Evolutionary conservation across 2,888 invertebrate genomes (phyloP), one percentile per base, ranked within the genome.

Genomic region (Drosophila lacicola): DNA sequence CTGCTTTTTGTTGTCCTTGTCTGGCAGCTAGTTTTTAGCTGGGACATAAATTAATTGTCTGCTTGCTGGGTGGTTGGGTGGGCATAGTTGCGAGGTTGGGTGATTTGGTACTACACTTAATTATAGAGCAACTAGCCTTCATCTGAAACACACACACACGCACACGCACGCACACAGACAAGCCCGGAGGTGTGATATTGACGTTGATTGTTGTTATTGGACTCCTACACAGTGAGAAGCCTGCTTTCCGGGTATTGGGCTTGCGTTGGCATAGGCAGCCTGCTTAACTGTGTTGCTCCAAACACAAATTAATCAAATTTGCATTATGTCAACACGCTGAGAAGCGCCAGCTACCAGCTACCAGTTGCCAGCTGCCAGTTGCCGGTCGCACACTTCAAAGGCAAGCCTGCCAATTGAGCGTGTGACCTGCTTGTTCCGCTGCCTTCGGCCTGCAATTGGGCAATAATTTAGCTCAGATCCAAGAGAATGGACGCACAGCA

Each of bases 281-380:
- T 36, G 17, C 49, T 51, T 29, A 34, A 21, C 37, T 9, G 42
- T 19, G 36, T 5, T 36, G 44, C 21, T 25, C 9, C 34, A 73
- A 67, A 77, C 71, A 70, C 66, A 80, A 84, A 80, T 84, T 81
- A 84, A 88, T 86, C 77, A 84, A 81, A 78, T 87, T 73, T 75
- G 68, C 74, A 78, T 82, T 78, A 76, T 78, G 80, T 82, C 83
- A 85, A 82, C 82, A 83, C 77, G 49, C 36, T 56, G 44, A 36
- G 33, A 44, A 45, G 37, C 49, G 44, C 19, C 57, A 44, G 47
- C 29, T 57, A 34, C 19, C 58, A 37, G 10, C 19, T 14, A 14
- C 42, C 36, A 50, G 39, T 33, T 33, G 13, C 14, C 10, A 14
- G 19, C 42, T 44, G 29, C 41, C 54, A n/a, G 21, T 11, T 17